Conservation (phyloP, 2,888 invertebrate species). For the Tyria jacobaeae region DNA sequence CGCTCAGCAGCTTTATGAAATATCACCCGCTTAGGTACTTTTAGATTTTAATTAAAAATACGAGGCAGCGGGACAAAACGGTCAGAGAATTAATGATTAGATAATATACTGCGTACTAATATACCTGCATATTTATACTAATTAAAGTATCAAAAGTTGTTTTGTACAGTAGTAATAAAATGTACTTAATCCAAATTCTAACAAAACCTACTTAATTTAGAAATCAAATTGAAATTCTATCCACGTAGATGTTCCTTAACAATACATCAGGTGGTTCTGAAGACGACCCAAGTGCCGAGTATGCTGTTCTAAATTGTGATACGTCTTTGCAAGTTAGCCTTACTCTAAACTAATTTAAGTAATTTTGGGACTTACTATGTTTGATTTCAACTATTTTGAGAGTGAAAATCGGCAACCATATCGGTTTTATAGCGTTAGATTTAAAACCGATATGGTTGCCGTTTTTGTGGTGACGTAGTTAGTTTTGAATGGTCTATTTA, state of each 20-base stretch:
- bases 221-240: conserved; percentile 26
- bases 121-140: not conserved
- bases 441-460: too few species aligned
- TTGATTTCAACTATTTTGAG: not conserved
- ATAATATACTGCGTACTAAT: not conserved
- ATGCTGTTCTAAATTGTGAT: conserved; percentile 58
- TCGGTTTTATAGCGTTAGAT: too few species aligned
- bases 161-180: too few species aligned
- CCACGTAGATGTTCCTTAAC: conserved; percentile 44
- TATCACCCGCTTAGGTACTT: conserved; percentile 33
- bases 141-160: not conserved
- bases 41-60: conserved; percentile 39
- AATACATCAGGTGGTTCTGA: conserved; percentile 65
- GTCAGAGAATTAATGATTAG: not conserved
- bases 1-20: conserved; percentile 50
- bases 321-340: conserved; percentile 42
- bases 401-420: not conserved
- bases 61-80: conserved; percentile 2
- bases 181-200: not conserved
- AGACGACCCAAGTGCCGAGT: conserved; percentile 32
- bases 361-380: not conserved
- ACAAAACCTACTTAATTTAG: not conserved
- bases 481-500: too few species aligned
- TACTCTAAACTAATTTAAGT: conserved; percentile 15
- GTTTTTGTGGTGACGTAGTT: too few species aligned